Conservation (phyloP, 2,888 invertebrate genomes). For the Argyra leucocephala region DNA sequence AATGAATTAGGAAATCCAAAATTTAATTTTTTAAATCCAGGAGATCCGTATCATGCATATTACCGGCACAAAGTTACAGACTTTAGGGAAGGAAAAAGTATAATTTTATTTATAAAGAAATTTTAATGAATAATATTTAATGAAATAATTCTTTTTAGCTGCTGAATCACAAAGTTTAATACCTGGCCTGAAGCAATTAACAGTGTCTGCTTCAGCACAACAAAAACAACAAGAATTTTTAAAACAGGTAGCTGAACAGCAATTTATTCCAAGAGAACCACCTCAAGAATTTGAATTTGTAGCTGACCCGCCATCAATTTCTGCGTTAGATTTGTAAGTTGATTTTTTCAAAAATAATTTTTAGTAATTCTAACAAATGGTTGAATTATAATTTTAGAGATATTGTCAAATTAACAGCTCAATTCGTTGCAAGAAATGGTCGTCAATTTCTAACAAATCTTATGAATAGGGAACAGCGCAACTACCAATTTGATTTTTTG, state of each 20-base stretch:
- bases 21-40: conserved; percentile 92
- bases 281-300: conserved; percentile 88
- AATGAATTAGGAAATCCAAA: conserved; percentile 97
- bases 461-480: conserved; percentile 96
- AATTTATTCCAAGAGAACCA: conserved; percentile 83
- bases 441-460: conserved; percentile 94
- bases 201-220: conserved; percentile 66
- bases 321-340: conserved; percentile 82
- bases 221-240: conserved; percentile 79
- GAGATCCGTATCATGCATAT: conserved; percentile 98
- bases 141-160: not conserved
- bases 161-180: conserved; percentile 37
- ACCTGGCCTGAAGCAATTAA: conserved; percentile 47
- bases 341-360: no score
- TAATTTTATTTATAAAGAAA: conserved; percentile 7
- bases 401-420: conserved; percentile 94
- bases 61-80: conserved; percentile 97
- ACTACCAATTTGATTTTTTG: conserved; percentile 97
- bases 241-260: conserved; percentile 76
- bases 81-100: conserved; percentile 79
- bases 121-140: not conserved
- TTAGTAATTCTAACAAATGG: no score
- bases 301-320: conserved; percentile 96
- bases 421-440: conserved; percentile 97
- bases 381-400: conserved; percentile 52